These are phyloP conservation scores for Kryphioiulus occultus DNA, from an alignment of 2,888 invertebrate species.

Conservation along the genomic window DNA sequence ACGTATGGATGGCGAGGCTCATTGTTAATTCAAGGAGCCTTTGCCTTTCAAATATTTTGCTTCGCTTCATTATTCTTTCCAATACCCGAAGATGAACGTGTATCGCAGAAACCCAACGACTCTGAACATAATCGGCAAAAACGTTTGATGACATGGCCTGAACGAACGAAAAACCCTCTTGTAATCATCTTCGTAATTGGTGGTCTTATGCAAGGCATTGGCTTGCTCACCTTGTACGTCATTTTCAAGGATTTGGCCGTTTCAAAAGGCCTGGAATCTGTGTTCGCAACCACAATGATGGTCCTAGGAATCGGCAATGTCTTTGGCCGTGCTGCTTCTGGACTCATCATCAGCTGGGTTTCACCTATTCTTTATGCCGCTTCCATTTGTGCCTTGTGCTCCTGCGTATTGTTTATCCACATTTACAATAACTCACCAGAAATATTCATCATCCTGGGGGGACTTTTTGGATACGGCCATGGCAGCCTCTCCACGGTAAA, in stretches of 20 bases:
- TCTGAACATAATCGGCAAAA: background rate
- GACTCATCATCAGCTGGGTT: background rate
- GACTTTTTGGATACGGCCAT: conserved; percentile 41
- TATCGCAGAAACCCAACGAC: background rate
- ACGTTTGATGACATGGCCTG: background rate
- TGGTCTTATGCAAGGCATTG: background rate
- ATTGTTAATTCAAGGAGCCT: conserved; percentile 1
- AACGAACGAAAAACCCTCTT: background rate
- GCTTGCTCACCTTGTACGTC: background rate
- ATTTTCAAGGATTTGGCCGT: conserved; percentile 35
- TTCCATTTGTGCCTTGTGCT: background rate
- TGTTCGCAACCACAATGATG: background rate
- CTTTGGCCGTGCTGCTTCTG: conserved; percentile 41
- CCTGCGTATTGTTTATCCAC: background rate
- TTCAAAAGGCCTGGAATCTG: background rate
- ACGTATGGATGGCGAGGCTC: conserved; percentile 45
- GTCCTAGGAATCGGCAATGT: conserved; percentile 42
- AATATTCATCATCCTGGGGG: conserved; percentile 8
- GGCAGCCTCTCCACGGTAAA: background rate
- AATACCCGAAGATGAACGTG: background rate
- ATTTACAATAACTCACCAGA: background rate
- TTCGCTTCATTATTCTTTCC: background rate
- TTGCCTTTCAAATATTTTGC: background rate
- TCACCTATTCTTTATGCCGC: conserved; percentile 2
- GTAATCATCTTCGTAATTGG: background rate